These are phyloP conservation scores for Epizoanthus scotinus DNA, from an alignment of 92 coral and sea anemone genomes.

Conservation along the genomic window DNA sequence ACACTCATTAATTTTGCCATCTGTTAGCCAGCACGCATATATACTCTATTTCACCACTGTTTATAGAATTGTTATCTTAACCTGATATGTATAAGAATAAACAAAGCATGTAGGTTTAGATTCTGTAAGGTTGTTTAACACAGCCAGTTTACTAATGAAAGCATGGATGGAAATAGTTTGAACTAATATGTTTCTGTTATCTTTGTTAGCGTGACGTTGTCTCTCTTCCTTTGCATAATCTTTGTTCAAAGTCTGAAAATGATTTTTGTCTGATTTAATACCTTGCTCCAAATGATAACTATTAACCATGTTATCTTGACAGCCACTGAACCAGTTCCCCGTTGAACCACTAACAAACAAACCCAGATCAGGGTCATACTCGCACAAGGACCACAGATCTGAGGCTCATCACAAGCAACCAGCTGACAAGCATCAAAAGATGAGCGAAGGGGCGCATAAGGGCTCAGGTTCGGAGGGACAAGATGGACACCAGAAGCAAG, in stretches of 20 bases:
- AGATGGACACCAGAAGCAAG: slow-evolving; percentile 23
- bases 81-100: too few relatives aligned
- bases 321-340: slow-evolving; percentile 93
- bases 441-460: background rate
- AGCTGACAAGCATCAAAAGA: slow-evolving; percentile 14
- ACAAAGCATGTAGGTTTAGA: too few relatives aligned
- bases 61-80: too few relatives aligned
- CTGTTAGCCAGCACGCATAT: too few relatives aligned
- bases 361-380: slow-evolving; percentile 60
- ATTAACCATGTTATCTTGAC: background rate
- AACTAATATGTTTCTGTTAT: too few relatives aligned
- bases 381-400: slow-evolving; percentile 18
- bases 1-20: too few relatives aligned
- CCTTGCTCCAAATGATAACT: background rate
- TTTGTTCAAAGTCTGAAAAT: background rate
- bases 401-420: slow-evolving; percentile 35
- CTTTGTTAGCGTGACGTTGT: too few relatives aligned
- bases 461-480: slow-evolving; percentile 1
- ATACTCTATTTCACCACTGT: too few relatives aligned
- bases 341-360: slow-evolving; percentile 86
- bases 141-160: too few relatives aligned
- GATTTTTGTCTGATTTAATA: background rate
- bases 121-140: too few relatives aligned
- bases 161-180: too few relatives aligned
- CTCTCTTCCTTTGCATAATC: background rate